Evolutionary conservation across 2,113 vertebrate species (phyloP).

Genomic region (Microcebus jonahi): DNA sequence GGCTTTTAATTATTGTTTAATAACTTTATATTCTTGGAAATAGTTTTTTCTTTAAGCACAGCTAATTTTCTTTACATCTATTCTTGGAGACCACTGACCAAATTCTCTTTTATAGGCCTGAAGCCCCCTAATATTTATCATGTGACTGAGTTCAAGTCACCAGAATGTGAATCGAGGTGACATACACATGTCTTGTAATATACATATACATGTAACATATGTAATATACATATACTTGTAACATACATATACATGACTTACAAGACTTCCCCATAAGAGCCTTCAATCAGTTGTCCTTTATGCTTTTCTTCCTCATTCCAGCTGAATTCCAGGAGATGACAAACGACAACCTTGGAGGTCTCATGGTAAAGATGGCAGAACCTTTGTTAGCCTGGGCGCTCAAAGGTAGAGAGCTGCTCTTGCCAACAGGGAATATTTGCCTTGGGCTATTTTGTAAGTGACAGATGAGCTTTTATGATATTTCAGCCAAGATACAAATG

Average conservation of each 20-base stretch:
- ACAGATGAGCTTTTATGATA: background rate
- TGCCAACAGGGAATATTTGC: background rate
- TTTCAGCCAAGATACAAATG: background rate
- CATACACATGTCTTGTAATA: too few relatives aligned
- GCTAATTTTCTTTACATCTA: background rate
- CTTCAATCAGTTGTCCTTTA: accelerated
- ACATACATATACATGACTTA: too few relatives aligned
- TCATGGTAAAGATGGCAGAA: background rate
- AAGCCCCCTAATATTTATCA: background rate
- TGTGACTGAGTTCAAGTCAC: background rate
- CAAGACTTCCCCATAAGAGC: background rate
- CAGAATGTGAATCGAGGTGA: background rate
- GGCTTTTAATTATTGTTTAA: constrained; percentile 27
- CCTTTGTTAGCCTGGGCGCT: background rate
- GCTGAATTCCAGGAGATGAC: background rate
- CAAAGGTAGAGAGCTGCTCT: background rate
- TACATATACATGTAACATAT: too few relatives aligned
- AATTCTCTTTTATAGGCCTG: background rate
- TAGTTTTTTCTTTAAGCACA: background rate
- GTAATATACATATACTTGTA: too few relatives aligned
- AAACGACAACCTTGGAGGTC: background rate
- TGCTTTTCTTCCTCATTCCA: background rate
- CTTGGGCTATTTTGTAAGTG: background rate
- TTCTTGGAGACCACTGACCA: background rate
- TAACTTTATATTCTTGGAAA: constrained; percentile 29